These are phyloP conservation scores for Luidia sarsii DNA, from an alignment of 53 echinoderm and acorn worm genomes.

Conservation along the genomic window DNA sequence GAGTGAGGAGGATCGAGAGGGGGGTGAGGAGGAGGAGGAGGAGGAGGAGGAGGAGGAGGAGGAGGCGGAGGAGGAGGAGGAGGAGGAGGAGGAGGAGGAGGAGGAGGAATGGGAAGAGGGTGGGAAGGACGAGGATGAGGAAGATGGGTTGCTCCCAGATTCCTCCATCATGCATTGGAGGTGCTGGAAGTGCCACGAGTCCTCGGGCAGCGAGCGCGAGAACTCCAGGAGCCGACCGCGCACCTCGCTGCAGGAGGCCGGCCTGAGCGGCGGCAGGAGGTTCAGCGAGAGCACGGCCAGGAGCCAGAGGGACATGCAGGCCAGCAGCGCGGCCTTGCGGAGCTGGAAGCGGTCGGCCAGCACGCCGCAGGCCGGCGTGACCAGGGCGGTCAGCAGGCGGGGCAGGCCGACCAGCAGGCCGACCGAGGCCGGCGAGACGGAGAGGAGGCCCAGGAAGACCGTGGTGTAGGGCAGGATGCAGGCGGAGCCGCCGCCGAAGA, in stretches of 20 bases:
- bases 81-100: not conserved
- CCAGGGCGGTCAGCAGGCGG: conserved; percentile 46
- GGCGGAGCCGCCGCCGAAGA: conserved; percentile 71
- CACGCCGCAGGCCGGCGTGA: conserved; percentile 60
- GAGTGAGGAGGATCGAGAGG: not conserved
- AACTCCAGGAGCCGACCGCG: conserved; percentile 10
- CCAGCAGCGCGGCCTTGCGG: conserved; percentile 56
- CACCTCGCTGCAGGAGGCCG: conserved; percentile 37
- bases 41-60: too few species aligned
- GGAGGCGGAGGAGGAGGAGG: not conserved
- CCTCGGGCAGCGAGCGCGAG: not conserved
- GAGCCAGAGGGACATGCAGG: conserved; percentile 51
- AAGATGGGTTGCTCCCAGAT: not conserved
- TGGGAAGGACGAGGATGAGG: not conserved
- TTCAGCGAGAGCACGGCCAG: conserved; percentile 21
- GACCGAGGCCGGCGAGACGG: conserved; percentile 59
- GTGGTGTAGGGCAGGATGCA: conserved; percentile 60
- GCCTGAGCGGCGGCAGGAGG: conserved; percentile 41
- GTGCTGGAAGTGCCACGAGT: not conserved
- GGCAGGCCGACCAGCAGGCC: conserved; percentile 65
- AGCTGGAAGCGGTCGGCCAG: conserved; percentile 67
- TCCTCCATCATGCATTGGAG: conserved; percentile 12
- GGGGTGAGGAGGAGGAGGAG: too few species aligned
- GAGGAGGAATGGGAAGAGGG: too few species aligned
- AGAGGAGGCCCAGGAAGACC: conserved; percentile 63